Conservation (phyloP, 2,888 invertebrate species). For the Nebria brevicollis region DNA sequence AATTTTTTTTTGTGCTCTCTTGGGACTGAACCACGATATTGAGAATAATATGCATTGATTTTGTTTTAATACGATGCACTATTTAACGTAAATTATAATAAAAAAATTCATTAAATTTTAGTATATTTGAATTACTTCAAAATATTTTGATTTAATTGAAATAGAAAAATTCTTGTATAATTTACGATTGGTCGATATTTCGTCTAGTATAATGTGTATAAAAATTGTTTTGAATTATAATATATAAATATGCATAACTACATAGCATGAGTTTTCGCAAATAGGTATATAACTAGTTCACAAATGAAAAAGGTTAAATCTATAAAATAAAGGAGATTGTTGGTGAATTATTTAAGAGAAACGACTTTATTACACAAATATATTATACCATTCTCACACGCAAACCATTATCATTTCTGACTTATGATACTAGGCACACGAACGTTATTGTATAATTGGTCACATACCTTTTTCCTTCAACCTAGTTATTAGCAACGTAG, state of each 20-base stretch:
- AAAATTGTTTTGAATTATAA: neutral
- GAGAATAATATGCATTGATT: neutral
- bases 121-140: no score
- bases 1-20: neutral
- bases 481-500: neutral
- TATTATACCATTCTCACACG: conserved; percentile 30
- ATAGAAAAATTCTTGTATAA: neutral
- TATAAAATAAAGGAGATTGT: conserved; percentile 19
- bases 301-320: neutral
- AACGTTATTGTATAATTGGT: conserved; percentile 21
- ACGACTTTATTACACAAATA: conserved; percentile 36
- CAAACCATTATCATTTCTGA: conserved; percentile 11
- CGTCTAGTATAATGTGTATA: neutral
- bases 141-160: no score
- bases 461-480: conserved; percentile 14
- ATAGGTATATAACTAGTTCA: neutral
- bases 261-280: neutral
- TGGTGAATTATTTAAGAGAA: conserved; percentile 26
- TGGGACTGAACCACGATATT: neutral
- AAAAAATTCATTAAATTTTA: neutral
- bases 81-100: neutral
- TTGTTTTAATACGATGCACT: no score
- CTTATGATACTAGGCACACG: conserved; percentile 9
- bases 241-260: neutral
- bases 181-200: neutral